Evolutionary conservation across 2,113 vertebrate genomes (phyloP), one percentile per base, ranked within the genome.

Genomic region (Cheilinus undulatus): DNA sequence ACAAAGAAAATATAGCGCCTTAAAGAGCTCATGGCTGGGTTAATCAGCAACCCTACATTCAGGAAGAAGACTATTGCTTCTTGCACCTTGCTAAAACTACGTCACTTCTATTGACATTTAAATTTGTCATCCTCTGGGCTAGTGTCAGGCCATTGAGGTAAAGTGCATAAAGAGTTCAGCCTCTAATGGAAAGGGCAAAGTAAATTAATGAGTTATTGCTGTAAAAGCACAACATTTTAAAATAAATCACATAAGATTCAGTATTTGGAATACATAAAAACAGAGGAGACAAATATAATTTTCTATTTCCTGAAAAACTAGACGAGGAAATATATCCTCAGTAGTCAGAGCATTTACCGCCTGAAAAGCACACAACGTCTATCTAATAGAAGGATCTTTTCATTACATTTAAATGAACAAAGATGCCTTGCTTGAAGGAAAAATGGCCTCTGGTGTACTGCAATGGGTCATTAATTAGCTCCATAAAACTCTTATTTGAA

Each of bases 391-490:
- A 22, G 28, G 51, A 66, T 76, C 42, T 69, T 77, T 80, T 80
- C 78, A 80, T 79, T 75, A 51, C 50, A 24, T 77, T 69, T 59
- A 72, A 76, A 77, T 77, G 36, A 82, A 76, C 83, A 84, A 65
- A 81, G 71, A 80, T 65, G 54, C 42, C 49, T 45, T 74, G 58
- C 75, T 48, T 80, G 53, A 64, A 72, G 73, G 26, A 76, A 82
- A 84, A 80, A 70, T 30, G 49, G 30, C 77, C 76, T 73, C 58
- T 46, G 22, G 77, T 66, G 28, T 50, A 59, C 54, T 71, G 76
- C 67, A 73, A 61, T 54, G 38, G 69, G 64, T 76, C 73, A 81
- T 85, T 87, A 85, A 85, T 83, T 78, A 60, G 30, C 53, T 68
- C 61, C 50, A 54, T 83, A 61, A 83, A 82, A 65, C 51, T 59